Conservation (phyloP, 2,113 vertebrate genomes). For the Rissa tridactyla region DNA sequence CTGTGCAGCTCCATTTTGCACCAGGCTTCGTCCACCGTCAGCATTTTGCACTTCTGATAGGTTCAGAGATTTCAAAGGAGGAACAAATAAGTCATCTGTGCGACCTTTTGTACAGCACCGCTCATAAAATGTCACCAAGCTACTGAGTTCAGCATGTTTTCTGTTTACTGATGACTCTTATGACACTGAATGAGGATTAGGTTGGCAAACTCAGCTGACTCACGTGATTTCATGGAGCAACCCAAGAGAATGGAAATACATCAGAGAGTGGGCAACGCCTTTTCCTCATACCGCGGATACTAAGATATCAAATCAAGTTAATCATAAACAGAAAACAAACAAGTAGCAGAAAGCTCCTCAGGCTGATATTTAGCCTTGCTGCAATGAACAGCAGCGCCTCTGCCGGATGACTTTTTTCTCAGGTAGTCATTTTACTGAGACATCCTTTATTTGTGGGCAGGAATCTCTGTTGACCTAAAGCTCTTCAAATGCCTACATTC, state of each 20-base stretch:
- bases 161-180: not conserved
- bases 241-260: not conserved
- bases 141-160: not conserved
- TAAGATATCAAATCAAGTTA: not conserved
- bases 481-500: accelerated
- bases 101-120: not conserved
- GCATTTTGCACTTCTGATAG: not conserved
- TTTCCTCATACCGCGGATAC: not conserved
- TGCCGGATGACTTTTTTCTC: not conserved
- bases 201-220: slow-evolving; percentile 15
- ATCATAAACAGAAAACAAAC: not conserved
- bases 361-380: not conserved
- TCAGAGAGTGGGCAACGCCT: not conserved
- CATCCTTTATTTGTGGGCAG: not conserved
- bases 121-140: not conserved
- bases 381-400: not conserved
- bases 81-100: not conserved
- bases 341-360: not conserved
- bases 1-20: not conserved
- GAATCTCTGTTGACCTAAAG: not conserved
- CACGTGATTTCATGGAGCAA: not conserved
- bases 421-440: not conserved
- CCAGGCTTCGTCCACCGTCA: not conserved
- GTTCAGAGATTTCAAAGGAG: not conserved
- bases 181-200: not conserved